Evolutionary conservation across 2,113 vertebrate species (phyloP), one percentile per base, ranked within the genome.

Genomic region (Paracanthobrama guichenoti): DNA sequence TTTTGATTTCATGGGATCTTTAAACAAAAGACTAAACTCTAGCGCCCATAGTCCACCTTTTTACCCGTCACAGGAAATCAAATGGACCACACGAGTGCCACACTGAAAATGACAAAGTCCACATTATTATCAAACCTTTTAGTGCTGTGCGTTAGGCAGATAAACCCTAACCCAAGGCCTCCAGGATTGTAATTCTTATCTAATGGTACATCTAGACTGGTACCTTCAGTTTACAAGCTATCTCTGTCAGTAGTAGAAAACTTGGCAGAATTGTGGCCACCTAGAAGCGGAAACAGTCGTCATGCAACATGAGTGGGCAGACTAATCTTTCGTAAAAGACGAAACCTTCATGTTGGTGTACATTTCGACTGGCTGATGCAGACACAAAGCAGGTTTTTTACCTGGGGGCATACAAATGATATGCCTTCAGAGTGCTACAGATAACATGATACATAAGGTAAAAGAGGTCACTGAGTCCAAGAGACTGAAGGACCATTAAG

Each of bases 301-400:
- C 64, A 46, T 64, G 81, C 75, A 74, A 85, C 69, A 83, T 31
- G 59, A 82, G 59, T 60, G 9, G 71, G 50, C 18, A 85, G 81
- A 78, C 87, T 85, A 81, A 81, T 74, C 80, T 88, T 72, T 79
- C 35, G 26, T 57, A 44, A 26, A 79, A 85, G 57, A 24, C 14
- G 53, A 85, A 87, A 85, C 80, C 81, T 44, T 62, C 28, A n/a
- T 48, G 60, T 53, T 24, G 81, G 88, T 84, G 73, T 84, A 62
- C 20, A 44, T 87, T 87, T 86, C 86, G 53, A 59, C 20, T 20
- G 66, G 50, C 46, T 48, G 48, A 69, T 66, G 66, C 57, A 85
- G 74, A 84, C 69, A 89, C 86, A 87, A 86, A 86, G 84, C 66
- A 73, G 72, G 71, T 82, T 86, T 87, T n/a, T 86, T 72, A 86